These are phyloP conservation scores for Carettochelys insculpta DNA, from an alignment of 2,113 vertebrate species.

Conservation along the genomic window DNA sequence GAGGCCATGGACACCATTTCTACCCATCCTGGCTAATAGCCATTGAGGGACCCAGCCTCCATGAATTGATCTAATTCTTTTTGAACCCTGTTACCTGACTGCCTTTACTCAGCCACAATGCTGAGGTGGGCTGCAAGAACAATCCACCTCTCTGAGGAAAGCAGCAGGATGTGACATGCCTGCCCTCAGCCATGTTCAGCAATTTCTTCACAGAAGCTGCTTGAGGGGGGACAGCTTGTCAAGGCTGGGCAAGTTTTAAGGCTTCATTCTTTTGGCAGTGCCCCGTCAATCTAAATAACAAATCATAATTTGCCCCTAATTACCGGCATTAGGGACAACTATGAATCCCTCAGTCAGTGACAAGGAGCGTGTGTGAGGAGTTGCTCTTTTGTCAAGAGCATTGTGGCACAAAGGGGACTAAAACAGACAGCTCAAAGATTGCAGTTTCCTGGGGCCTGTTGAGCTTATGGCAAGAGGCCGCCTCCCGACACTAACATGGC, in stretches of 20 bases:
- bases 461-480: background rate
- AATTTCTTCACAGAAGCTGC: background rate
- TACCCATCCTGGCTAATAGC: too few relatives aligned
- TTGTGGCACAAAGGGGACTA: background rate
- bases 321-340: background rate
- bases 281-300: background rate
- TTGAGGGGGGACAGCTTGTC: background rate
- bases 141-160: background rate
- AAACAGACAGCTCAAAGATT: background rate
- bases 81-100: background rate
- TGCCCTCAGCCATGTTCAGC: background rate
- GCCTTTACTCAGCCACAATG: background rate
- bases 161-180: background rate
- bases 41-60: too few relatives aligned
- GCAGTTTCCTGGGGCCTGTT: background rate
- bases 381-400: background rate
- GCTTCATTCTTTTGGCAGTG: background rate
- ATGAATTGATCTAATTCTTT: too few relatives aligned
- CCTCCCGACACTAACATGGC: rapidly evolving
- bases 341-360: background rate
- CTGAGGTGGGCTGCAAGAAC: rapidly evolving
- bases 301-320: slow-evolving; percentile 11
- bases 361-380: background rate
- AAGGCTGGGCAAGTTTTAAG: background rate
- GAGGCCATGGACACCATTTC: too few relatives aligned